A percentile compares a stretch with the other conserved stretches of the same genome.
These are phyloP conservation scores for Lepilemur septentrionalis DNA, from an alignment of 2,797 vertebrate genomes.

Conservation along the genomic window DNA sequence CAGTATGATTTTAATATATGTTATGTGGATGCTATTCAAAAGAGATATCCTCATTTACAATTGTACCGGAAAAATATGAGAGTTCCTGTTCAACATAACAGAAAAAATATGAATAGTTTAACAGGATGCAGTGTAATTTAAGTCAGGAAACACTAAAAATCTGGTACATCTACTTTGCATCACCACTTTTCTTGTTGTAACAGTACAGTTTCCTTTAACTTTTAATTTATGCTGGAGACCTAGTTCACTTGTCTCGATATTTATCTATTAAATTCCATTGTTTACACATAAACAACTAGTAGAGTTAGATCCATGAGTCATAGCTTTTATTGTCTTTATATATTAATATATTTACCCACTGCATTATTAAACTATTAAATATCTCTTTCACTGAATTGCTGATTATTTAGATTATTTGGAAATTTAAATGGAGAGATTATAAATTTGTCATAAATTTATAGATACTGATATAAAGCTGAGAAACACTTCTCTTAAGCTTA, in stretches of 20 bases:
- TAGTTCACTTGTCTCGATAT: neutral
- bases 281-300: neutral
- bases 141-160: neutral
- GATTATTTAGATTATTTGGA: neutral
- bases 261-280: neutral
- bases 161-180: neutral
- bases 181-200: neutral
- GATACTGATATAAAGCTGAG: neutral
- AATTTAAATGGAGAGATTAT: neutral
- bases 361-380: neutral
- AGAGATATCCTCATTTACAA: neutral
- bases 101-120: neutral
- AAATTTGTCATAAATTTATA: neutral
- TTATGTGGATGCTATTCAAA: neutral
- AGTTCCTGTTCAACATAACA: neutral
- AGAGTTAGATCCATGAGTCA: neutral
- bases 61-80: neutral
- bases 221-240: neutral
- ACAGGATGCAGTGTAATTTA: constrained; percentile 20
- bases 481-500: neutral
- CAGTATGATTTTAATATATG: neutral
- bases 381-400: neutral
- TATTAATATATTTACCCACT: neutral
- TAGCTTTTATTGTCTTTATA: neutral
- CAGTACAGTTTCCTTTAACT: neutral